Evolutionary conservation across 1,140 invertebrate species (phyloP), one percentile per base, ranked within the genome.

Genomic region (Drosophila insularis): DNA sequence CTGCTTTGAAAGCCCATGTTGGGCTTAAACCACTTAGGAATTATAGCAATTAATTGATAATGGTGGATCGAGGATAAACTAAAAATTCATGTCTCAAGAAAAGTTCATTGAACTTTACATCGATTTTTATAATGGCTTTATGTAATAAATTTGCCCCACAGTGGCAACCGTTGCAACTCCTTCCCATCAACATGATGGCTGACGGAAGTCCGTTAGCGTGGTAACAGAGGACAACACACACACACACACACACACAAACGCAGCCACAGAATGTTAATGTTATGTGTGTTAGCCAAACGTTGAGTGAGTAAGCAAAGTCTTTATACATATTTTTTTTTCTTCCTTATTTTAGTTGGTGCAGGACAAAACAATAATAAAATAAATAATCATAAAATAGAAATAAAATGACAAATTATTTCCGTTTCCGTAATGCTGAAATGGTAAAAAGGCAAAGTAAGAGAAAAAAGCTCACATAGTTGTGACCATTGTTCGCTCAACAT

Each of bases 341-440:
- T 35, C 8, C 32, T 11, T 35, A 35, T 35, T 21, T 39, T 8
- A 6, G 13, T 11, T 3, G 27, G 27, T 27, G 32, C 67, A 54
- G 68, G 5, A 37, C 72, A 75, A 75, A 76, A 59, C 43, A 64
- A 35, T 74, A 56, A 64, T 63, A 76, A 77, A 76, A 77, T 77
- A 77, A 77, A 77, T 77, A 78, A 78, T 78, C 78, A 80, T 75
- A 76, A 80, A 80, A 80, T 80, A 75, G 67, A 71, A 80, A 71
- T 80, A 63, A 80, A 80, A 80, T 80, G 78, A 80, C 78, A 80
- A 80, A 80, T 80, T 75, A 80, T 80, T 80, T 80, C 78, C 78
- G 78, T 76, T 81, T 80, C 78, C 78, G 78, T 59, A 70, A 35
- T 63, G 50, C 63, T 50, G 63, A 74, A 67, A 56, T 67, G 43